Percentiles rank a stretch among this genome's conserved stretches.
phyloP scores from a whole-genome alignment of 2,797 vertebrate species.

The Hyperoplus immaculatus region DNA sequence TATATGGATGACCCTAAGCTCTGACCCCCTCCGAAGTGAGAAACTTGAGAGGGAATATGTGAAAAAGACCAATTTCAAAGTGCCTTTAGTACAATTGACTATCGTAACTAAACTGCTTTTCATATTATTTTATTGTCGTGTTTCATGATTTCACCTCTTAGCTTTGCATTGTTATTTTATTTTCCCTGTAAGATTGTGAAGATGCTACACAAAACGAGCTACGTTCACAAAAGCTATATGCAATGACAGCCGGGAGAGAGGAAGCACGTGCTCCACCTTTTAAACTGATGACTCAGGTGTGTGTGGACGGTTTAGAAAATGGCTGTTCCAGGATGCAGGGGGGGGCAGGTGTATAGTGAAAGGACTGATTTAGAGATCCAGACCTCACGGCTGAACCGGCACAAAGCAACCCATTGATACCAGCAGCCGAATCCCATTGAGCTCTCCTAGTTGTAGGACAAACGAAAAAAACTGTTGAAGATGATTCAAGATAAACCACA shows the following conservation, averaged over 20 bases:
- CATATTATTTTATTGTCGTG: not conserved
- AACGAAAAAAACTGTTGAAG: conserved; percentile 19
- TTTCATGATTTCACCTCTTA: not conserved
- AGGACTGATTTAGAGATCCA: conserved; percentile 40
- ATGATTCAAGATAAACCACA: conserved; percentile 19
- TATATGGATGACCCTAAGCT: too few relatives aligned
- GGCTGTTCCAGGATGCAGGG: conserved; percentile 27
- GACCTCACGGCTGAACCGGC: conserved; percentile 19
- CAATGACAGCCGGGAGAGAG: not conserved
- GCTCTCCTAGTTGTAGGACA: conserved; percentile 11
- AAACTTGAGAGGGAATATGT: too few relatives aligned
- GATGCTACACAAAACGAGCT: not conserved
- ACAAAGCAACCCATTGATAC: conserved; percentile 77
- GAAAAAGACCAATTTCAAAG: too few relatives aligned
- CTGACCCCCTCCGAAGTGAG: too few relatives aligned
- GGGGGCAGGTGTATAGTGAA: conserved; percentile 23
- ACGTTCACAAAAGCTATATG: too few relatives aligned
- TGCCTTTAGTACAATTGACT: too few relatives aligned
- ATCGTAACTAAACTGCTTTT: not conserved
- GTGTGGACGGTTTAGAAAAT: too few relatives aligned
- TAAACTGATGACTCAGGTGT: too few relatives aligned
- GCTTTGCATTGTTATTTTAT: not conserved
- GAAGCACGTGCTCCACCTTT: not conserved
- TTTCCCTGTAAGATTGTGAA: not conserved
- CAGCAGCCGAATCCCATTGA: conserved; percentile 30